Evolutionary conservation across 2,113 vertebrate genomes (phyloP), one percentile per base, ranked within the genome.

Genomic region (Cochlearius cochlearius): DNA sequence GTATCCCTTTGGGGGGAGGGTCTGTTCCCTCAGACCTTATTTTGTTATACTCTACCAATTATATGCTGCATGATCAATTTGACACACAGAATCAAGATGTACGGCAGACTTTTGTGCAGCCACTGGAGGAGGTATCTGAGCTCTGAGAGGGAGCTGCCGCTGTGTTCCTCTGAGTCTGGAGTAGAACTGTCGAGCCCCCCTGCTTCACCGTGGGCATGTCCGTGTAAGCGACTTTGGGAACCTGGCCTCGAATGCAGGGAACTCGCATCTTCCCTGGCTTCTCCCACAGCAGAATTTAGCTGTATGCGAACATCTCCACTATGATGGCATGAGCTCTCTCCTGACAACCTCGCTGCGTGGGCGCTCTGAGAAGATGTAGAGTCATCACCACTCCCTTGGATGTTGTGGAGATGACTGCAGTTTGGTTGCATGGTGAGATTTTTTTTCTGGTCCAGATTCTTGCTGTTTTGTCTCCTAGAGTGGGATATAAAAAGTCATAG

Each of bases 41-140:
- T 69, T 67, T 38, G 62, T 94, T 92, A 77, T 90, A 95, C 88
- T 96, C 89, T 98, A 99, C 99, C 99, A 25, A 98, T 97, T 38
- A 98, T 94, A 83, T 99, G 99, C 90, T 99, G 99, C 97, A 98
- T 95, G 94, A 99, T 89, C 84, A 99, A 96, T 97, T 99, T 99
- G 97, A 98, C 97, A 96, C 98, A 97, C 88, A 99, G 98, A 96
- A 99, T 99, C 47, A 99, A 59, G 36, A 99, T 98, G 85, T 99
- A 99, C 20, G 99, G 99, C 97, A 99, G 98, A 94, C 99, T 99
- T 98, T 98, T 99, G 74, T 99, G 98, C 93, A 99, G 86, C 99
- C 99, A 99, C 91, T 98, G 99, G 88, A 99, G 98, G 79, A 99
- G 98, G 97, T 97, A 98, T 10, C 98, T 98, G 58, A 99, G 98